phyloP scores from a whole-genome alignment of 2,113 vertebrate genomes.

The Castor canadensis region DNA sequence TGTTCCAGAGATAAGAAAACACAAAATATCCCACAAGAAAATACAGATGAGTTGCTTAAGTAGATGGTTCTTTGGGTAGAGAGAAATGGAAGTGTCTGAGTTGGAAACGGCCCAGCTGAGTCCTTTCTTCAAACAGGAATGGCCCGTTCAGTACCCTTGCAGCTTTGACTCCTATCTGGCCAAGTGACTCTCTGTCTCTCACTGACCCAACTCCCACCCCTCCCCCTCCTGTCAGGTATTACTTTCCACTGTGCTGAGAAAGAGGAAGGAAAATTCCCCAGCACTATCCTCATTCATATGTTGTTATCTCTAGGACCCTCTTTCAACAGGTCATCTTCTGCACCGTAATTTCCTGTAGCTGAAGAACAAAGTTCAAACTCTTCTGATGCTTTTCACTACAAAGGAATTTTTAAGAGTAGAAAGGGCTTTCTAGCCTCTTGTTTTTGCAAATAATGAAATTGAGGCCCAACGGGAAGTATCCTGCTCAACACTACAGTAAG shows the following conservation, averaged over 20 bases:
- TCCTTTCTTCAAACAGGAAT: neutral
- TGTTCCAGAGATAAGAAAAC: neutral
- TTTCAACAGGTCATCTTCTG: constrained; percentile 2
- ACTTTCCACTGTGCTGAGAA: too few relatives aligned
- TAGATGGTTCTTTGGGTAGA: neutral
- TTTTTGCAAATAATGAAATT: constrained; percentile 43
- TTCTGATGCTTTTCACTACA: neutral
- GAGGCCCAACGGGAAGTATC: too few relatives aligned
- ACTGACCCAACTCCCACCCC: too few relatives aligned
- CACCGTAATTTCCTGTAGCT: neutral
- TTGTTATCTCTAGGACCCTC: constrained; percentile 30
- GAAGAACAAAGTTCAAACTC: constrained; percentile 32
- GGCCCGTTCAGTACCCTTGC: neutral
- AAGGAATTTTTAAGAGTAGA: constrained; percentile 36
- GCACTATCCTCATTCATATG: neutral
- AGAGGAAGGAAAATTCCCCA: too few relatives aligned
- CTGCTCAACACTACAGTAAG: too few relatives aligned
- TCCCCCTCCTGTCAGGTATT: too few relatives aligned
- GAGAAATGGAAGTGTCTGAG: neutral
- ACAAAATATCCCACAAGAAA: neutral
- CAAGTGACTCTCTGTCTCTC: too few relatives aligned
- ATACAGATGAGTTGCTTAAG: neutral
- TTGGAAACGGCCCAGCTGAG: neutral
- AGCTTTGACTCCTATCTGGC: too few relatives aligned
- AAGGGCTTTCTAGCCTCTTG: neutral